Evolutionary conservation across 1,140 invertebrate species (phyloP).

Genomic region (Heliconius eleuchia): DNA sequence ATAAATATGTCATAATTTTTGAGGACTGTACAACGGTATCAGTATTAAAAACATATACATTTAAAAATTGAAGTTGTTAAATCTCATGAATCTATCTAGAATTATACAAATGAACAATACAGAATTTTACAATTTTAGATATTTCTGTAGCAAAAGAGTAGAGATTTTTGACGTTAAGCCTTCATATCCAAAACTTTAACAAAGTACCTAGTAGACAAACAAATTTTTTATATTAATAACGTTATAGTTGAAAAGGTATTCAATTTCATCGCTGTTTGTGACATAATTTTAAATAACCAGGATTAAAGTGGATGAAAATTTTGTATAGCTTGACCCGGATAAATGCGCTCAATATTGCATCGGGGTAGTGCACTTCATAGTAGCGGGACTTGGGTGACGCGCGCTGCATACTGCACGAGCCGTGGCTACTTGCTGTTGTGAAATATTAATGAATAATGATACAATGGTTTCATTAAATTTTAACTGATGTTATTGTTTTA

Average conservation of each 20-base stretch:
- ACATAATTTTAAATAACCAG: conserved; percentile 24
- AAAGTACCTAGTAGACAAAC: not conserved
- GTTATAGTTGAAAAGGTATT: not conserved
- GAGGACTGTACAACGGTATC: too few relatives aligned
- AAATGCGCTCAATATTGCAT: conserved; percentile 44
- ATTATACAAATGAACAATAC: too few relatives aligned
- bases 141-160: not conserved
- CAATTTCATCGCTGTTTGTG: conserved; percentile 13
- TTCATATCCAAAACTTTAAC: not conserved
- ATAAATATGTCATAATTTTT: too few relatives aligned
- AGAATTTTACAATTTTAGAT: too few relatives aligned
- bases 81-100: too few relatives aligned
- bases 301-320: conserved; percentile 36
- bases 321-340: conserved; percentile 34
- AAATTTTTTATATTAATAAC: not conserved
- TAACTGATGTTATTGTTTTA: not conserved
- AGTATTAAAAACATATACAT: too few relatives aligned
- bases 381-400: conserved; percentile 38
- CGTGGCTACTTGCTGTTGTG: not conserved
- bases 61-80: too few relatives aligned
- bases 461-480: not conserved
- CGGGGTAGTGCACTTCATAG: conserved; percentile 39
- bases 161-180: not conserved
- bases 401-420: conserved; percentile 43
- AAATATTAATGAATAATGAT: not conserved